A percentile compares a stretch with the other conserved stretches of the same genome.
phyloP scores from a whole-genome alignment of 2,888 invertebrate species.

The Drosophila percnosoma region DNA sequence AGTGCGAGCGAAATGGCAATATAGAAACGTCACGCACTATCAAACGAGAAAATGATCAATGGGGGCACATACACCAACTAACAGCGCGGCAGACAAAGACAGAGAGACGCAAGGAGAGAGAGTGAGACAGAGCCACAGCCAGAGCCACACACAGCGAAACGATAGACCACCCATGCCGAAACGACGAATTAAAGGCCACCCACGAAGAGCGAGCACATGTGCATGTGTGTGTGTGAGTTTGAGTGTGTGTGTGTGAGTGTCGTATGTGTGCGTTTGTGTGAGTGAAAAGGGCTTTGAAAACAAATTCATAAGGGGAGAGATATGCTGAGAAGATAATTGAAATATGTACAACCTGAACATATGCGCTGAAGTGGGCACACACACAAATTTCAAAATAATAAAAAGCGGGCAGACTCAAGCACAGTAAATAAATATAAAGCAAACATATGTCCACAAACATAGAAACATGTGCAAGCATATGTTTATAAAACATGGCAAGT shows the following conservation, averaged over 20 bases:
- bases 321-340: slow-evolving; percentile 59
- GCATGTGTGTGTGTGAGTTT: slow-evolving; percentile 23
- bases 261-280: slow-evolving; percentile 1
- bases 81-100: slow-evolving; percentile 11
- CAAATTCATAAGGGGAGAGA: slow-evolving; percentile 48
- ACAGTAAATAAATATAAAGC: slow-evolving; percentile 47
- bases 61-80: slow-evolving; percentile 56
- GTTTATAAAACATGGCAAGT: not conserved
- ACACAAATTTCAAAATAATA: slow-evolving; percentile 46
- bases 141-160: slow-evolving; percentile 38
- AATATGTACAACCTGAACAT: slow-evolving; percentile 62
- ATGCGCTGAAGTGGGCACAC: slow-evolving; percentile 58
- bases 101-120: slow-evolving; percentile 4
- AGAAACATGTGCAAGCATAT: not conserved
- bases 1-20: slow-evolving; percentile 61
- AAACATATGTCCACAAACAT: slow-evolving; percentile 28
- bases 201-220: slow-evolving; percentile 61
- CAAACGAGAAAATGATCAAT: slow-evolving; percentile 74
- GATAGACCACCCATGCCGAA: slow-evolving; percentile 68
- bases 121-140: slow-evolving; percentile 9
- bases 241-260: slow-evolving; percentile 24
- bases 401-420: slow-evolving; percentile 30
- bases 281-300: slow-evolving; percentile 60
- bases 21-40: slow-evolving; percentile 72
- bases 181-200: slow-evolving; percentile 71